Conservation (phyloP, 2,888 invertebrate genomes). For the Epistrophe grossulariae region DNA sequence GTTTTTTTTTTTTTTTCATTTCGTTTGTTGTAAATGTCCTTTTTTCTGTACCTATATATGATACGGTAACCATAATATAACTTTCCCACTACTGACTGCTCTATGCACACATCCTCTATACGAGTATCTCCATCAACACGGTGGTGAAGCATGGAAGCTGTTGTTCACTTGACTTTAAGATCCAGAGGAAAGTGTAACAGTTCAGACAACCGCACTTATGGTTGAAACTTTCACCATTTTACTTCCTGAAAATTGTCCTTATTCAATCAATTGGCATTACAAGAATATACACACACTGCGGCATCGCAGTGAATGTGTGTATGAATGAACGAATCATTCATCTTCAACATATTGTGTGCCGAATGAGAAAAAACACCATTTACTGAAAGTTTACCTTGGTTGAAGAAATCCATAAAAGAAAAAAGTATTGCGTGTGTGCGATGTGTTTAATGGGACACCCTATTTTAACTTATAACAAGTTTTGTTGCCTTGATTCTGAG, state of each 20-base stretch:
- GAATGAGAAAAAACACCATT: conserved; percentile 41
- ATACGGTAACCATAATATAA: conserved; percentile 13
- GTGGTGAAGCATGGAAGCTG: conserved; percentile 24
- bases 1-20: conserved; percentile 36
- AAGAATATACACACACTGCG: conserved; percentile 46
- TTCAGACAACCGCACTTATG: conserved; percentile 75
- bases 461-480: background rate
- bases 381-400: background rate
- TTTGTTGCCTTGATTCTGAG: too few relatives aligned
- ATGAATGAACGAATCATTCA: conserved; percentile 40
- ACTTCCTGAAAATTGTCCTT: conserved; percentile 74
- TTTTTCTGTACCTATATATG: conserved; percentile 12
- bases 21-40: conserved; percentile 38
- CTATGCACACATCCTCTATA: conserved; percentile 14
- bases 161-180: conserved; percentile 74
- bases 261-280: conserved; percentile 75
- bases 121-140: background rate
- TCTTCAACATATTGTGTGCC: conserved; percentile 51
- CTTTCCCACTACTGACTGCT: background rate
- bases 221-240: conserved; percentile 70
- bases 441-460: conserved; percentile 16
- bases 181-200: conserved; percentile 74
- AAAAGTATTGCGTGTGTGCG: background rate
- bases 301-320: background rate
- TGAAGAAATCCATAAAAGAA: background rate